phyloP scores from a whole-genome alignment of 1,140 invertebrate species.

The Portunus trituberculatus region DNA sequence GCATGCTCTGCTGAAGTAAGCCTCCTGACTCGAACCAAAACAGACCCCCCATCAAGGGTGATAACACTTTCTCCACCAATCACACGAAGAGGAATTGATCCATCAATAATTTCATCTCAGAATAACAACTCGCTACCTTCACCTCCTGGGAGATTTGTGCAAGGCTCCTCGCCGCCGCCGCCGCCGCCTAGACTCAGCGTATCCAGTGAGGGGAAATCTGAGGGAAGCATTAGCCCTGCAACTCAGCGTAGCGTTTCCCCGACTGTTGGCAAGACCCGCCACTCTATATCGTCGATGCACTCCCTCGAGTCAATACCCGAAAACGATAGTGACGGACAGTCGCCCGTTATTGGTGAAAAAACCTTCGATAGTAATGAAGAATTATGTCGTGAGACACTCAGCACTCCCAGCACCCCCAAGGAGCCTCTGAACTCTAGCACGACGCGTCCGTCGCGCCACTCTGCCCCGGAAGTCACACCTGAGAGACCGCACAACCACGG shows the following conservation, averaged over 20 bases:
- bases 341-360: conserved; percentile 34
- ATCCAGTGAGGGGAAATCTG: conserved; percentile 40
- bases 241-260: conserved; percentile 52
- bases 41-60: background rate
- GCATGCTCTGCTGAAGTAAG: background rate
- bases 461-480: conserved; percentile 39
- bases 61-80: background rate
- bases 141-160: background rate
- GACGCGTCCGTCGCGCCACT: conserved; percentile 11
- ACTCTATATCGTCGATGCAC: conserved; percentile 76
- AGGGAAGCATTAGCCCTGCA: background rate
- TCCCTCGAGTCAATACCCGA: conserved; percentile 77
- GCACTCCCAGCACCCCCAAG: background rate
- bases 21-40: too few relatives aligned
- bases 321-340: conserved; percentile 72
- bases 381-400: background rate
- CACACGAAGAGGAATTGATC: background rate
- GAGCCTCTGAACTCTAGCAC: background rate
- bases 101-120: background rate
- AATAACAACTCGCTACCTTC: background rate
- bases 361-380: background rate
- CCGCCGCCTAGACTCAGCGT: conserved; percentile 38
- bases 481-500: background rate
- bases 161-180: conserved; percentile 43
- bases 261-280: conserved; percentile 63